These are phyloP conservation scores for Leptinotarsa juncta DNA, from an alignment of 2,888 invertebrate genomes.

Conservation along the genomic window DNA sequence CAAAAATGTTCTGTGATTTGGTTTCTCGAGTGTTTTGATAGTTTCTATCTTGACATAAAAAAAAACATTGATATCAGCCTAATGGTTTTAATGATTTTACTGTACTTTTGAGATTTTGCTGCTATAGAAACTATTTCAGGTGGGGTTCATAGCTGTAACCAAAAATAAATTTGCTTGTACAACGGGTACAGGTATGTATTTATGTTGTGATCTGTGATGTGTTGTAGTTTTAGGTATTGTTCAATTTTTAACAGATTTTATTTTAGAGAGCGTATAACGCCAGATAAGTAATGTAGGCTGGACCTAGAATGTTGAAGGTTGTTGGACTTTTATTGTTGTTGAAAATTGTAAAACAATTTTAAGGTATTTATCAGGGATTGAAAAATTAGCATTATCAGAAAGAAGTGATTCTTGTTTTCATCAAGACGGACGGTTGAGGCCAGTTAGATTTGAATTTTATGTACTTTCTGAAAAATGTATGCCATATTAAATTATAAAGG, in stretches of 20 bases:
- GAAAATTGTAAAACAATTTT: slow-evolving; percentile 23
- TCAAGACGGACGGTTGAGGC: neutral
- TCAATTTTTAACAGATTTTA: slow-evolving; percentile 48
- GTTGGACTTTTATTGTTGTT: slow-evolving; percentile 30
- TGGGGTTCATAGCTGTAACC: neutral
- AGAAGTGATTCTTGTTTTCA: neutral
- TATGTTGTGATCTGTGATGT: slow-evolving; percentile 53
- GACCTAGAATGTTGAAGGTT: slow-evolving; percentile 30
- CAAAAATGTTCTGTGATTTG: neutral
- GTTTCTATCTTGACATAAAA: no score
- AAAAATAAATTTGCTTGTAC: slow-evolving; percentile 10
- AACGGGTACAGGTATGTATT: neutral
- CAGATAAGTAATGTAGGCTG: slow-evolving; percentile 24
- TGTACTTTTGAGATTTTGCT: neutral
- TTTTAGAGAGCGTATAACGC: slow-evolving; percentile 31
- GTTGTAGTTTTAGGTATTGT: slow-evolving; percentile 50
- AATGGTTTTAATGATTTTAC: no score
- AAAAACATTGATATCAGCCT: no score
- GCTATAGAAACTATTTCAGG: neutral
- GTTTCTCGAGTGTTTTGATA: no score
- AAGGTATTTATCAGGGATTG: neutral
- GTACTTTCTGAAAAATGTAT: slow-evolving; percentile 15
- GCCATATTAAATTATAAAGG: slow-evolving; percentile 14
- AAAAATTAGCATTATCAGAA: neutral
- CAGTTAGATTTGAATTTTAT: slow-evolving; percentile 15